Evolutionary conservation across 2,888 invertebrate genomes (phyloP), one percentile per base, ranked within the genome.

Genomic region (Hetaerina titia): DNA sequence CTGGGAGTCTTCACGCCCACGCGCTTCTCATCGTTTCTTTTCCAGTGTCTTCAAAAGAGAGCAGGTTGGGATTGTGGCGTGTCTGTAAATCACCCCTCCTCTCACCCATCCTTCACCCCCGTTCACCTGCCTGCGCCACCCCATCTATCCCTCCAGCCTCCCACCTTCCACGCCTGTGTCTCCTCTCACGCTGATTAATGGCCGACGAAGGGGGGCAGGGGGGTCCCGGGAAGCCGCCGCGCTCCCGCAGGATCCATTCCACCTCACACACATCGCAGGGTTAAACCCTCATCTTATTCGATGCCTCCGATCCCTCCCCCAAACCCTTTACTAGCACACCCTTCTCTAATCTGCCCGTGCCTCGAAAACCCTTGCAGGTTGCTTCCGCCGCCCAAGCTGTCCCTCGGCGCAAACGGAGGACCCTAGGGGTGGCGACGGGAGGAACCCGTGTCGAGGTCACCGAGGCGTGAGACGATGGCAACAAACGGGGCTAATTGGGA

Each of bases 181-280:
- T 81, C 31, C 31, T 81, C 81, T 31, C 31, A 81, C 81, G 11
- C 81, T 81, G 81, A 81, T 81, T 81, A 81, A 81, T 81, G 81
- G 81, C 31, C 81, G 81, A 81, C 22, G 31, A 25, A 81, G 25
- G 13, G 7, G 31, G 81, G 13, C 13, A 81, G 22, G 74, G 81
- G 81, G 81, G 31, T 8, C 81, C 31, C 11, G 31, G 31, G 31
- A 25, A 81, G 69, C 69, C 69, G 69, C n/a, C n/a, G 17, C n/a
- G 69, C 19, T 81, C 81, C 81, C 81, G 81, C 81, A 81, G 25
- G 81, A 81, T 81, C 81, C 81, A 81, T 31, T 31, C 31, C 25
- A 81, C 31, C 81, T 31, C 31, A 5, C 81, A 81, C 81, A 31
- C 69, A 45, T 45, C n/a, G 31, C 25, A 81, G 81, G 31, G 81